These are phyloP conservation scores for Centropus bengalensis DNA, from an alignment of 2,113 vertebrate genomes.

Conservation along the genomic window DNA sequence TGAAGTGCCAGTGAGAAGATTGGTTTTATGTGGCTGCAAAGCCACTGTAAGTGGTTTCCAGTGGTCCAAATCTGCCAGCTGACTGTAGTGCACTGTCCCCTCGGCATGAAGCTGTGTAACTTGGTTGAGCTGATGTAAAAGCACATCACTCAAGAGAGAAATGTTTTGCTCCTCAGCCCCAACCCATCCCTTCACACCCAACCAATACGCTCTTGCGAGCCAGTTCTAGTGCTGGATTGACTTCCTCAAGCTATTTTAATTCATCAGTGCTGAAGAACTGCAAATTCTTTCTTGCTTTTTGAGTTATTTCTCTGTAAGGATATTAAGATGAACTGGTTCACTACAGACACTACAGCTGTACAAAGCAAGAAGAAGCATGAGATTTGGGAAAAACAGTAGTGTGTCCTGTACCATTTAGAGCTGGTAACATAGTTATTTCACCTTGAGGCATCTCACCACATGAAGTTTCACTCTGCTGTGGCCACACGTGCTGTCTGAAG, in stretches of 20 bases:
- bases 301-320: not conserved
- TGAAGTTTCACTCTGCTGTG: not conserved
- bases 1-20: not conserved
- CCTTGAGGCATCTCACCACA: not conserved
- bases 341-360: not conserved
- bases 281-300: not conserved
- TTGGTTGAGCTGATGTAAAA: not conserved
- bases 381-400: not conserved
- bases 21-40: not conserved
- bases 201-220: accelerated
- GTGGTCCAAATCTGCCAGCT: not conserved
- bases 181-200: not conserved
- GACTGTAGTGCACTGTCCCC: not conserved
- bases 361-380: not conserved
- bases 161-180: not conserved
- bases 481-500: not conserved
- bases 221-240: not conserved
- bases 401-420: not conserved
- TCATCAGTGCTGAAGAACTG: not conserved
- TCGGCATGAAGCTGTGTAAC: not conserved
- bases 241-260: not conserved
- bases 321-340: not conserved
- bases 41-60: not conserved
- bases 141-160: not conserved
- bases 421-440: not conserved